Percentiles rank a stretch among this genome's conserved stretches.
These are phyloP conservation scores for Poeciliopsis infans DNA, from an alignment of 2,797 vertebrate species.

Conservation along the genomic window DNA sequence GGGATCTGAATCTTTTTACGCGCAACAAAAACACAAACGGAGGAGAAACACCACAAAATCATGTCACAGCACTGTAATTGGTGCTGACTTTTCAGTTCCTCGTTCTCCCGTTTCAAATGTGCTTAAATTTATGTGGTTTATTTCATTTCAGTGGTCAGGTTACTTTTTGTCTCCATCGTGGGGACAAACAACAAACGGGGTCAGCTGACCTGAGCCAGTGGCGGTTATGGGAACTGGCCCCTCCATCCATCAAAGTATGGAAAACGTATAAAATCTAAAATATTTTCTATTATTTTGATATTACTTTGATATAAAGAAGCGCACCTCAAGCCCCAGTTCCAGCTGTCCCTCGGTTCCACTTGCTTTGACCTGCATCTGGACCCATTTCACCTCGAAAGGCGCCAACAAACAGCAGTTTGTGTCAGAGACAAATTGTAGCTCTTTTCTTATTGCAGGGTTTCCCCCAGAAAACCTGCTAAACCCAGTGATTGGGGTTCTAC, in stretches of 20 bases:
- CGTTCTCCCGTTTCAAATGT: background rate
- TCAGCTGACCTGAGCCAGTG: background rate
- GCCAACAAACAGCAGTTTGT: background rate
- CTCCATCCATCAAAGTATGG: background rate
- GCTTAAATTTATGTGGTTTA: conserved; percentile 31
- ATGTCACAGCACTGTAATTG: background rate
- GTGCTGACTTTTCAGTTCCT: background rate
- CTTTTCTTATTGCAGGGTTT: too few relatives aligned
- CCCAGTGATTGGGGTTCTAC: too few relatives aligned
- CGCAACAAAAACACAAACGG: background rate
- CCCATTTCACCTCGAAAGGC: background rate
- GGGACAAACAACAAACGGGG: background rate
- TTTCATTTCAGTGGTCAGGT: conserved; percentile 53
- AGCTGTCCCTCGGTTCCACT: background rate
- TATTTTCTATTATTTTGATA: background rate
- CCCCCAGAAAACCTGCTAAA: too few relatives aligned
- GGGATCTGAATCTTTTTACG: background rate
- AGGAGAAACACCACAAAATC: background rate
- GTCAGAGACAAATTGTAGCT: background rate
- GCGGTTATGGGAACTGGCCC: too few relatives aligned
- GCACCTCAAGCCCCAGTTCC: background rate
- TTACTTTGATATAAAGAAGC: background rate
- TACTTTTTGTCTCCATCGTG: conserved; percentile 19
- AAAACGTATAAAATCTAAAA: background rate
- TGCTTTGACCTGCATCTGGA: background rate